Evolutionary conservation across 2,888 invertebrate genomes (phyloP).

Genomic region (Calliphora vomitoria): DNA sequence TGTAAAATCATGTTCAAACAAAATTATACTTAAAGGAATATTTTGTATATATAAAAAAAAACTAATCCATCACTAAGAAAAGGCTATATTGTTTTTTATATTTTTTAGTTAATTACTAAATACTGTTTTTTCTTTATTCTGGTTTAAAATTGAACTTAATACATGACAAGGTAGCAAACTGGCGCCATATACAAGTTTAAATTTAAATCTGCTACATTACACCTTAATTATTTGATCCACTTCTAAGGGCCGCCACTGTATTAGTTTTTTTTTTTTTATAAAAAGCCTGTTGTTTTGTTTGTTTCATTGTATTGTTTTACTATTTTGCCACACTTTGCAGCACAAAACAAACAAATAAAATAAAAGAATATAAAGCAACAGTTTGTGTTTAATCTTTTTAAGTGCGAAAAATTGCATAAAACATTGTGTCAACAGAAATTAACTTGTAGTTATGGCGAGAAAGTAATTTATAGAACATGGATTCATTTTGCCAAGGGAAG

Average conservation of each 20-base stretch:
- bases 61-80: too few species aligned
- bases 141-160: conserved; percentile 1
- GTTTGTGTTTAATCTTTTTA: conserved; percentile 60
- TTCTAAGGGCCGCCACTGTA: not conserved
- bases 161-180: not conserved
- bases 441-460: conserved; percentile 5
- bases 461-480: conserved; percentile 36
- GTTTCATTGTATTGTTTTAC: conserved; percentile 18
- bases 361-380: conserved; percentile 13
- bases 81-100: too few species aligned
- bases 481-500: not conserved
- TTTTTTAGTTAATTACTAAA: too few species aligned
- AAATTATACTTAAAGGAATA: too few species aligned
- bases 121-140: not conserved
- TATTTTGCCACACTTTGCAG: conserved; percentile 33
- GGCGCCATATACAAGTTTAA: not conserved
- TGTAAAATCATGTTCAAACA: not conserved
- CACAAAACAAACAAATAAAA: not conserved
- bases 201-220: conserved; percentile 32
- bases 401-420: conserved; percentile 33
- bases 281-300: conserved; percentile 28
- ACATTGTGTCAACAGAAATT: conserved; percentile 45
- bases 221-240: conserved; percentile 44
- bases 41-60: not conserved
- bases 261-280: conserved; percentile 1